Conservation (phyloP, 2,797 vertebrate genomes). For the Botia kubotai region DNA sequence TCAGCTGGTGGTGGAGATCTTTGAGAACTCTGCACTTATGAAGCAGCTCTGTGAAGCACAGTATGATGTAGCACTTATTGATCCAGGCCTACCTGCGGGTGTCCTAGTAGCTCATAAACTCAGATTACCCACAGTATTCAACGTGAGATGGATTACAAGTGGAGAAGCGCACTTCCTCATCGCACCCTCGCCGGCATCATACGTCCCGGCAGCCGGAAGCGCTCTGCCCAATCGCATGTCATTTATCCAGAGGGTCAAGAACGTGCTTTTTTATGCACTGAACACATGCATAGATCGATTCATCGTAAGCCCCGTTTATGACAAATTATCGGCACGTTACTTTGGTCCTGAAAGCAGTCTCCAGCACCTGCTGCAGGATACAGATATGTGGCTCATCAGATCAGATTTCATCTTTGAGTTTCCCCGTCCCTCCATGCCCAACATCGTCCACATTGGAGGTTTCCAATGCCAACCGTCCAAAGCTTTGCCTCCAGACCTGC, state of each 20-base stretch:
- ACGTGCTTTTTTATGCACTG: slow-evolving; percentile 63
- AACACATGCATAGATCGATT: slow-evolving; percentile 65
- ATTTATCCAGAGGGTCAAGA: slow-evolving; percentile 69
- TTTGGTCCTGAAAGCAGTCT: slow-evolving; percentile 73
- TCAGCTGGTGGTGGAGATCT: slow-evolving; percentile 69
- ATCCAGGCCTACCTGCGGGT: slow-evolving; percentile 72
- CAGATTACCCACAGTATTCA: slow-evolving; percentile 72
- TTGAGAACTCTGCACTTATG: slow-evolving; percentile 73
- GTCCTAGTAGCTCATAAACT: slow-evolving; percentile 76
- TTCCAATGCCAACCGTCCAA: slow-evolving; percentile 77
- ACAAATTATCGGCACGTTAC: slow-evolving; percentile 66
- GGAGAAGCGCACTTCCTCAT: slow-evolving; percentile 74
- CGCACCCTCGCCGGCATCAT: slow-evolving; percentile 75
- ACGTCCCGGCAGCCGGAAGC: slow-evolving; percentile 69
- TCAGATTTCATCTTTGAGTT: slow-evolving; percentile 82
- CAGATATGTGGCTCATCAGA: slow-evolving; percentile 80
- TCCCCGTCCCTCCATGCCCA: slow-evolving; percentile 81
- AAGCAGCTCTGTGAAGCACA: slow-evolving; percentile 63
- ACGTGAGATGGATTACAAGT: slow-evolving; percentile 73
- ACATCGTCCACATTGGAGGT: slow-evolving; percentile 78
- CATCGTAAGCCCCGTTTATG: slow-evolving; percentile 66
- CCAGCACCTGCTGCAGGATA: slow-evolving; percentile 72
- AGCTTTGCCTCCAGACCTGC: slow-evolving; percentile 72
- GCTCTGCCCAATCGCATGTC: slow-evolving; percentile 66
- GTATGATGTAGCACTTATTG: slow-evolving; percentile 74